Conservation (phyloP, 2,888 invertebrate species). For the Diaperis boleti region DNA sequence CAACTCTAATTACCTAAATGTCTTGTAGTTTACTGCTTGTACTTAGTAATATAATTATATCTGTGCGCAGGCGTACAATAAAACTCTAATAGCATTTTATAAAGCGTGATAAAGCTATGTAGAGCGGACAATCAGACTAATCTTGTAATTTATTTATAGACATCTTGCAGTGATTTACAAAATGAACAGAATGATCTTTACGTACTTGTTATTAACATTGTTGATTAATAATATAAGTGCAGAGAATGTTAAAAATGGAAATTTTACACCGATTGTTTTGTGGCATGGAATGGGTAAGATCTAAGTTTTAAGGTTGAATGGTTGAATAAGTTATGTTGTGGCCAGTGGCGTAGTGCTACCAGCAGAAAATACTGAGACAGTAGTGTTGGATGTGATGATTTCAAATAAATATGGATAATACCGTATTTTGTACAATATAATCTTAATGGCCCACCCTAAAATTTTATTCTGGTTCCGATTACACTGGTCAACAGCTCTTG, state of each 20-base stretch:
- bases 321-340: slow-evolving; percentile 20
- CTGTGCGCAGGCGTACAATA: slow-evolving; percentile 24
- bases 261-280: slow-evolving; percentile 54
- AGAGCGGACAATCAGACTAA: slow-evolving; percentile 9
- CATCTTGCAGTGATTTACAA: slow-evolving; percentile 22
- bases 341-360: too few relatives aligned
- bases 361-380: too few relatives aligned
- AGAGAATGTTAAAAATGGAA: slow-evolving; percentile 11
- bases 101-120: slow-evolving; percentile 20
- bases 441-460: too few relatives aligned
- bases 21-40: too few relatives aligned
- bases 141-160: slow-evolving; percentile 33
- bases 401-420: too few relatives aligned
- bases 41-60: background rate
- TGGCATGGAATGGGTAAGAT: slow-evolving; percentile 90
- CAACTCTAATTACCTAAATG: too few relatives aligned
- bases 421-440: too few relatives aligned
- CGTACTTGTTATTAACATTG: slow-evolving; percentile 20
- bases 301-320: background rate
- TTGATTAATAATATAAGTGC: slow-evolving; percentile 33
- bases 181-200: slow-evolving; percentile 17
- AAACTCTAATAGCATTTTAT: slow-evolving; percentile 23
- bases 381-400: too few relatives aligned
- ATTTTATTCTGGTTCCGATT: too few relatives aligned
- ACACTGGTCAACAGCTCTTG: too few relatives aligned